These are phyloP conservation scores for Scortum barcoo DNA, from an alignment of 2,113 vertebrate species.

Conservation along the genomic window DNA sequence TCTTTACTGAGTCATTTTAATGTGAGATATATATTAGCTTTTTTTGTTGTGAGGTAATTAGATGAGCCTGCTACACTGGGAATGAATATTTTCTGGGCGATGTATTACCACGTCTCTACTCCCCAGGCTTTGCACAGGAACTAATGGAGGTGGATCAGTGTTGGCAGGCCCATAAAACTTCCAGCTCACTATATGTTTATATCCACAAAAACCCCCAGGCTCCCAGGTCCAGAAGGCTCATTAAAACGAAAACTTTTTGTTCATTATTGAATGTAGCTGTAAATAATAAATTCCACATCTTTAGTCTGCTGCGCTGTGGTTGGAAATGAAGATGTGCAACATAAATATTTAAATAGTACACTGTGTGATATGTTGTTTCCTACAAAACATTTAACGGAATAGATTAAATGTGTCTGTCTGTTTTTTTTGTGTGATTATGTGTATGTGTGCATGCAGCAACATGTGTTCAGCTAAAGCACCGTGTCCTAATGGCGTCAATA, in stretches of 20 bases:
- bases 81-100: conserved; percentile 6
- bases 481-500: not conserved
- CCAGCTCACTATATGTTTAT: conserved; percentile 28
- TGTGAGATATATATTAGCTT: not conserved
- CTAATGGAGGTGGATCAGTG: conserved; percentile 28
- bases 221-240: conserved; percentile 36
- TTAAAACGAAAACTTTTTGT: conserved; percentile 55
- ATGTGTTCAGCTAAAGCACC: not conserved
- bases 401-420: not conserved
- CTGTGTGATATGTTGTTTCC: conserved; percentile 16
- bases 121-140: conserved; percentile 2
- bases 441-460: not conserved
- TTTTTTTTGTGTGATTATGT: not conserved
- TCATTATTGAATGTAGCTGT: conserved; percentile 47
- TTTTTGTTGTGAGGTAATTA: not conserved
- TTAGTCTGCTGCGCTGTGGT: conserved; percentile 5
- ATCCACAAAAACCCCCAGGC: conserved; percentile 32
- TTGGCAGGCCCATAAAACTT: conserved; percentile 24
- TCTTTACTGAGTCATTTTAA: conserved; percentile 5
- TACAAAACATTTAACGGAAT: conserved; percentile 15
- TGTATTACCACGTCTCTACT: not conserved
- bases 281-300: conserved; percentile 44
- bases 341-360: conserved; percentile 54
- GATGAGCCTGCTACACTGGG: conserved; percentile 3
- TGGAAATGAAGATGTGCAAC: conserved; percentile 11